These are phyloP conservation scores for Aproaerema taeniolella DNA, from an alignment of 2,888 invertebrate species.

Conservation along the genomic window DNA sequence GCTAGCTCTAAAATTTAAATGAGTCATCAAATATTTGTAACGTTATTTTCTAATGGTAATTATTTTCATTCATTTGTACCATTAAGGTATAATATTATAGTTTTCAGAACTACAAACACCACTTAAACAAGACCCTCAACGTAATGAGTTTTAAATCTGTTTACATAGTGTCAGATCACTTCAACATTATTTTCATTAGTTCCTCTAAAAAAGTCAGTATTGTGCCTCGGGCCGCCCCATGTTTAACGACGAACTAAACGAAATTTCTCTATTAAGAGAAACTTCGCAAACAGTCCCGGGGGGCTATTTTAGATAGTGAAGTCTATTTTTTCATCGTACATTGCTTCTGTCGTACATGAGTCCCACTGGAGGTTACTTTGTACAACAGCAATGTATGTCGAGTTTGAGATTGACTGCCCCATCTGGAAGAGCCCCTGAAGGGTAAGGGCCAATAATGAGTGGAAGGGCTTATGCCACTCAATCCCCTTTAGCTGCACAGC, in stretches of 20 bases:
- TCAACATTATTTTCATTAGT: slow-evolving; percentile 6
- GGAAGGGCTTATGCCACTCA: slow-evolving; percentile 68
- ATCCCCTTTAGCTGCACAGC: slow-evolving; percentile 52
- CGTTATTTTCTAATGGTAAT: too few relatives aligned
- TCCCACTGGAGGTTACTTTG: too few relatives aligned
- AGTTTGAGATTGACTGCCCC: too few relatives aligned
- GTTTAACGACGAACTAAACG: slow-evolving; percentile 21
- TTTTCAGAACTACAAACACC: too few relatives aligned
- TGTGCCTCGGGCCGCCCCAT: not conserved
- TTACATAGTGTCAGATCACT: slow-evolving; percentile 5
- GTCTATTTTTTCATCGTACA: too few relatives aligned
- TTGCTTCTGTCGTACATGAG: too few relatives aligned
- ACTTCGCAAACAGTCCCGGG: slow-evolving; percentile 49
- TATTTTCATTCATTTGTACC: too few relatives aligned
- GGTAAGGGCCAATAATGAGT: slow-evolving; percentile 64
- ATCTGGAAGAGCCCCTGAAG: slow-evolving; percentile 49
- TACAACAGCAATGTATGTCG: too few relatives aligned
- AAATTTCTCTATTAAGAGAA: slow-evolving; percentile 43
- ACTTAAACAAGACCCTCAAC: not conserved
- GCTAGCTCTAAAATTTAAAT: too few relatives aligned
- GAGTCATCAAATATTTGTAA: too few relatives aligned
- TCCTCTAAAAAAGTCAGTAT: slow-evolving; percentile 9
- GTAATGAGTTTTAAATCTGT: slow-evolving; percentile 4
- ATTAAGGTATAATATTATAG: too few relatives aligned
- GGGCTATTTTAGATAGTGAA: too few relatives aligned